Evolutionary conservation across 2,888 invertebrate genomes (phyloP).

Genomic region (Reticulitermes lucifugus): DNA sequence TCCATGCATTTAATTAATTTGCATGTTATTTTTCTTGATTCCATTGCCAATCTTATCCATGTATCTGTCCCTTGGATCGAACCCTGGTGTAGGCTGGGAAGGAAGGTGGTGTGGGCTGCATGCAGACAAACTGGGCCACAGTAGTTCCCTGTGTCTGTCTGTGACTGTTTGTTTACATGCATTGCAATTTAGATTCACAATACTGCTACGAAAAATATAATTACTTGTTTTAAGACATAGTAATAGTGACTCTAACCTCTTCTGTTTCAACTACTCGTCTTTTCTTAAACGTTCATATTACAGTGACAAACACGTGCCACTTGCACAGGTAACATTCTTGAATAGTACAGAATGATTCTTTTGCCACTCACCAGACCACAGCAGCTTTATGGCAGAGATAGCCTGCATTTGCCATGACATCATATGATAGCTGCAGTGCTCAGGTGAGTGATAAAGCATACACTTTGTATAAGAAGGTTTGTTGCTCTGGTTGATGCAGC

Average conservation of each 20-base stretch:
- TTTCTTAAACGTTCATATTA: not conserved
- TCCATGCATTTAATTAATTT: not conserved
- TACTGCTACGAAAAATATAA: not conserved
- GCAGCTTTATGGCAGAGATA: too few relatives aligned
- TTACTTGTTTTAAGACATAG: not conserved
- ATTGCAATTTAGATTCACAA: conserved; percentile 18
- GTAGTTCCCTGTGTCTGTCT: not conserved
- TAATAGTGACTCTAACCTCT: too few relatives aligned
- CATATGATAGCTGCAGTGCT: too few relatives aligned
- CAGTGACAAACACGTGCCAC: not conserved
- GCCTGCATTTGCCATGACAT: too few relatives aligned
- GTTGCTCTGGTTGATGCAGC: too few relatives aligned
- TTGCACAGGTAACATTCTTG: too few relatives aligned
- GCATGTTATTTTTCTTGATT: conserved; percentile 1
- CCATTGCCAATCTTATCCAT: not conserved
- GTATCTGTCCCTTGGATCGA: conserved; percentile 39
- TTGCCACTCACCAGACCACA: too few relatives aligned
- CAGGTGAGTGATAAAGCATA: too few relatives aligned
- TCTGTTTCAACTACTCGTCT: not conserved
- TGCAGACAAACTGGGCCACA: conserved; percentile 24
- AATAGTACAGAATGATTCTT: too few relatives aligned
- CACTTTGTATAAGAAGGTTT: too few relatives aligned
- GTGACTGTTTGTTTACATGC: conserved; percentile 37
- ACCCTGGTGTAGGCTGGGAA: conserved; percentile 45
- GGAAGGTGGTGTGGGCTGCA: conserved; percentile 42